Evolutionary conservation across 2,888 invertebrate species (phyloP).

Genomic region (Caradrina kadenii): DNA sequence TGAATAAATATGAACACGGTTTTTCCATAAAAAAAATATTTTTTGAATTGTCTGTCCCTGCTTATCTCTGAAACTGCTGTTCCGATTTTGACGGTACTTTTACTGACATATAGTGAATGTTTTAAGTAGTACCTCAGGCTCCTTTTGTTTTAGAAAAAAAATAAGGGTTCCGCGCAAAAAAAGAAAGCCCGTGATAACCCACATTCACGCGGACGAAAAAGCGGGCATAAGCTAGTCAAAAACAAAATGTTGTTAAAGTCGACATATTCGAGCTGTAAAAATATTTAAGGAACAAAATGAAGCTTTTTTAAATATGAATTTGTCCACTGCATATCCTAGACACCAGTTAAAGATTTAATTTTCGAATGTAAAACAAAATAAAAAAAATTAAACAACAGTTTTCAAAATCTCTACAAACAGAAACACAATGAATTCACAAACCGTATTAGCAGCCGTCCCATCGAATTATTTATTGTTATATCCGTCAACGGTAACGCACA

Average conservation of each 20-base stretch:
- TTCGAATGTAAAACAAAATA: conserved; percentile 15
- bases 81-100: no score
- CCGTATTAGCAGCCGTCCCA: conserved; percentile 29
- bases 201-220: no score
- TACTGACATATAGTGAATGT: no score
- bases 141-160: no score
- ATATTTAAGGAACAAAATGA: background rate
- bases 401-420: conserved; percentile 7
- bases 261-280: background rate
- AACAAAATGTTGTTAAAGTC: background rate
- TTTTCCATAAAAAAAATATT: no score
- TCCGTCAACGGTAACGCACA: conserved; percentile 40
- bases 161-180: no score
- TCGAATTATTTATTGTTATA: conserved; percentile 48
- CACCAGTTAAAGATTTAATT: background rate
- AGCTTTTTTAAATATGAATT: background rate
- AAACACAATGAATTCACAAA: conserved; percentile 24
- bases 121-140: no score
- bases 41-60: no score
- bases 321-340: background rate
- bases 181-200: no score
- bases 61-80: no score
- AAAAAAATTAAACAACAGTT: conserved; percentile 4
- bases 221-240: no score
- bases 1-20: no score